Percentiles rank a stretch among this genome's conserved stretches.
Evolutionary conservation across 1,140 invertebrate species (phyloP).

Genomic region (Mizuhopecten yessoensis): DNA sequence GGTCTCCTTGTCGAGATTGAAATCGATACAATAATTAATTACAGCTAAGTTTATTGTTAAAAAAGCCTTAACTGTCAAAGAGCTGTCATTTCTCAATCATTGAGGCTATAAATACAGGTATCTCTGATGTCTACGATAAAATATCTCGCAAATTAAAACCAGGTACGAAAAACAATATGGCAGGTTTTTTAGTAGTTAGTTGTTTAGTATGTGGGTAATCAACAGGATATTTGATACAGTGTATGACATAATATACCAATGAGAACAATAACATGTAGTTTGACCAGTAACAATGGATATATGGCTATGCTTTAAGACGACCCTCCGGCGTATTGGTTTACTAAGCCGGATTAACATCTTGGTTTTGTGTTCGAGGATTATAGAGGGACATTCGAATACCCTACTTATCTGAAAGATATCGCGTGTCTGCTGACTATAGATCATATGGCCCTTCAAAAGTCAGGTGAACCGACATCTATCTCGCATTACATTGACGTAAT

Average conservation of each 20-base stretch:
- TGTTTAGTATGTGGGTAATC: neutral
- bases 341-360: neutral
- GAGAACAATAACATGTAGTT: neutral
- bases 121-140: neutral
- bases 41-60: neutral
- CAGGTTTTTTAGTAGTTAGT: neutral
- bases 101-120: neutral
- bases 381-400: neutral
- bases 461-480: neutral
- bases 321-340: neutral
- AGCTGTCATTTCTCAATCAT: constrained; percentile 2
- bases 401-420: neutral
- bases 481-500: constrained; percentile 1
- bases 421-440: neutral
- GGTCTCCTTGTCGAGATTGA: neutral
- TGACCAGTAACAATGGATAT: neutral
- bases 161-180: neutral
- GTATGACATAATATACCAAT: neutral
- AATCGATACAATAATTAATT: neutral
- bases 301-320: neutral
- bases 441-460: neutral
- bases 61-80: neutral
- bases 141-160: neutral
- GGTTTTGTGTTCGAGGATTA: neutral
- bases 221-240: constrained; percentile 10